These are phyloP conservation scores for Drosophila truncata DNA, from an alignment of 1,140 invertebrate species.

Conservation along the genomic window DNA sequence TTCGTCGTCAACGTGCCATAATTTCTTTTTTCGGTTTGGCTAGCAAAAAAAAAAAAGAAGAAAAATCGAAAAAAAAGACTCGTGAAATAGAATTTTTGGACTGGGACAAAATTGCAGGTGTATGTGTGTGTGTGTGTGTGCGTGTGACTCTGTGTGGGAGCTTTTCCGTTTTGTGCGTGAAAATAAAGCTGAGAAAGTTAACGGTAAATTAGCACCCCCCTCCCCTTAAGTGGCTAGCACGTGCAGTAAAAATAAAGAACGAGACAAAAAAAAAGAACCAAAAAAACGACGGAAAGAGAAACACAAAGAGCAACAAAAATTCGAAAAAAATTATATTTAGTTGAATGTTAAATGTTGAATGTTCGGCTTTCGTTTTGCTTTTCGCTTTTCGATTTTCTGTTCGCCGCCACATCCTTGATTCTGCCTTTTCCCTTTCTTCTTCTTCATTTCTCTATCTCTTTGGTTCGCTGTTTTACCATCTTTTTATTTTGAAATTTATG, in stretches of 20 bases:
- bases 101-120: constrained; percentile 42
- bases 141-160: constrained; percentile 16
- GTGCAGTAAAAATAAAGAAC: constrained; percentile 41
- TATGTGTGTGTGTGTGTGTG: constrained; percentile 13
- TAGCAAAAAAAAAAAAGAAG: constrained; percentile 54
- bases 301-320: constrained; percentile 28
- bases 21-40: constrained; percentile 65
- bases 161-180: constrained; percentile 63
- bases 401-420: constrained; percentile 32
- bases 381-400: constrained; percentile 24
- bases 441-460: constrained; percentile 19
- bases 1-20: constrained; percentile 72
- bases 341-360: constrained; percentile 53
- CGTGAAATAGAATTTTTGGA: constrained; percentile 52
- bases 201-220: constrained; percentile 65
- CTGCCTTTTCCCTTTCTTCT: background rate
- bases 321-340: constrained; percentile 30
- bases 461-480: constrained; percentile 22
- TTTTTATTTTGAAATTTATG: constrained; percentile 62
- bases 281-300: constrained; percentile 18
- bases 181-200: constrained; percentile 69
- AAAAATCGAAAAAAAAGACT: background rate
- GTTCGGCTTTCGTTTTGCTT: constrained; percentile 43
- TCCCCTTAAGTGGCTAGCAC: constrained; percentile 46
- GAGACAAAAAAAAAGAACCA: constrained; percentile 9